Evolutionary conservation across 1,140 invertebrate species (phyloP).

Genomic region (Aplysia californica): DNA sequence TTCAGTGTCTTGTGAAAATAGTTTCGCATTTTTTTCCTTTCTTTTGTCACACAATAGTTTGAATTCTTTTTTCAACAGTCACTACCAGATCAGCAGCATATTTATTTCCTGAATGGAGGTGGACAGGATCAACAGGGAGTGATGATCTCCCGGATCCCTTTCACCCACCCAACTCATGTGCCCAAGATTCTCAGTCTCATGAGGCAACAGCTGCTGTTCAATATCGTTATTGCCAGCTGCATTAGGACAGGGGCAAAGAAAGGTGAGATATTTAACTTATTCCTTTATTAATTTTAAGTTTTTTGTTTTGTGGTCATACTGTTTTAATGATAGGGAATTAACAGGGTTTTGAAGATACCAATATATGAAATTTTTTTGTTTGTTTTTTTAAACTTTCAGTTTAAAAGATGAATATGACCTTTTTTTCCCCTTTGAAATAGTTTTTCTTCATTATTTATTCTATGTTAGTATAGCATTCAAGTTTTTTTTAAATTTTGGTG

Average conservation of each 20-base stretch:
- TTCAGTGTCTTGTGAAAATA: too few relatives aligned
- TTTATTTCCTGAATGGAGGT: slow-evolving; percentile 84
- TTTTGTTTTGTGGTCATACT: too few relatives aligned
- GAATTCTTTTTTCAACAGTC: slow-evolving; percentile 75
- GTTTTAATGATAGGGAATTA: too few relatives aligned
- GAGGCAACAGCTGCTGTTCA: slow-evolving; percentile 92
- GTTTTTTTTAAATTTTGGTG: too few relatives aligned
- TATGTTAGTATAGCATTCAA: too few relatives aligned
- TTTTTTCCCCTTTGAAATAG: background rate
- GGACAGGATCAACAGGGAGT: slow-evolving; percentile 77
- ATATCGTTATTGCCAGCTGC: slow-evolving; percentile 87
- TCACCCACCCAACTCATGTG: slow-evolving; percentile 94
- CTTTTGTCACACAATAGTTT: too few relatives aligned
- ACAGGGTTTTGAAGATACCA: background rate
- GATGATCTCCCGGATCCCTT: slow-evolving; percentile 85
- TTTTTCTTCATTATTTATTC: too few relatives aligned
- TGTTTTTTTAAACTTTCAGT: background rate
- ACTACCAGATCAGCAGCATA: slow-evolving; percentile 91
- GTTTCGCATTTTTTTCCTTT: too few relatives aligned
- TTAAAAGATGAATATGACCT: background rate
- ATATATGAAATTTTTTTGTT: too few relatives aligned
- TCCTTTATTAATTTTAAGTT: background rate
- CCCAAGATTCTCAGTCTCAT: slow-evolving; percentile 86
- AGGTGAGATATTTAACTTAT: slow-evolving; percentile 69
- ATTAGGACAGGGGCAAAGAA: slow-evolving; percentile 80